Evolutionary conservation across 2,888 invertebrate species (phyloP), one percentile per base, ranked within the genome.

Genomic region (Drosophila lacicola): DNA sequence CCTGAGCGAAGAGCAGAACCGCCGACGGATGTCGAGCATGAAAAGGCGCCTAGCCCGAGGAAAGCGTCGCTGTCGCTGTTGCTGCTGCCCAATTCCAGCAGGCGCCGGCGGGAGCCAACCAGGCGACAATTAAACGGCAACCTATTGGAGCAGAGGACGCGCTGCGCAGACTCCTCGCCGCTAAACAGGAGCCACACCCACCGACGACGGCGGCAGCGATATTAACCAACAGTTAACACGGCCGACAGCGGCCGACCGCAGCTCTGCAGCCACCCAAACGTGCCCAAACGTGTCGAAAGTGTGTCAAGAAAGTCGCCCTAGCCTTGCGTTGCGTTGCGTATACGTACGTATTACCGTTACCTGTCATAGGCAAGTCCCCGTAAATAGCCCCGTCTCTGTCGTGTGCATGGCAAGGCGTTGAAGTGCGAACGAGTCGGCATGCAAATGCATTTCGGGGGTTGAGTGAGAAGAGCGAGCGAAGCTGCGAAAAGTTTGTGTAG

Each of bases 101-200:
- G 88, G 75, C 75, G 17, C 53, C 81, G 72, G 63, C 67, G 51
- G 78, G 65, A 47, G 47, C 69, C 82, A 70, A 73, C 63, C 82
- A 72, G 84, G 60, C 75, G 57, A 63, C 85, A 87, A 83, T 83
- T 83, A 83, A 83, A 78, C 73, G 17, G 64, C 89, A 75, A 87
- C 87, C 88, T 87, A 89, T 81, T 85, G 85, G 74, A 82, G 70
- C 74, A 51, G 49, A 77, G 85, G 72, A 74, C 58, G 78, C 63
- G 88, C 65, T 90, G 90, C 90, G 90, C 90, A 91, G 90, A 91
- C 90, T 85, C 90, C 88, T 56, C 61, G 51, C 65, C 37, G 36
- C 45, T 47, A 46, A 36, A 10, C 65, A 71, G 69, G 80, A 81
- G 91, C 87, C 91, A 90, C 90, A 82, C 90, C 90, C 90, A 89